Conservation (phyloP, 2,888 invertebrate genomes). For the Lysandra coridon region DNA sequence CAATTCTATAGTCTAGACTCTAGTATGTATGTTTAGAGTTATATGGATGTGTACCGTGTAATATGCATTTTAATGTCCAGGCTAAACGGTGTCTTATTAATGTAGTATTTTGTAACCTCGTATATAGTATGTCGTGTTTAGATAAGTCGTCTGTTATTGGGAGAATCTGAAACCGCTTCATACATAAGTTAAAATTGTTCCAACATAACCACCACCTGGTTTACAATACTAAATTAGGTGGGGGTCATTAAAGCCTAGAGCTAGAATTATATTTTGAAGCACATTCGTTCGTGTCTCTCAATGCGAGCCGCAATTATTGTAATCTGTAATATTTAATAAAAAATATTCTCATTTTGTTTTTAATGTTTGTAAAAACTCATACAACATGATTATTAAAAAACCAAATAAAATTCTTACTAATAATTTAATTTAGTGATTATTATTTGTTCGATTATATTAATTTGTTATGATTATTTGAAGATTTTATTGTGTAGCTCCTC, state of each 20-base stretch:
- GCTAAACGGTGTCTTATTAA: conserved; percentile 61
- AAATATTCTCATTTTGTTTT: conserved; percentile 21
- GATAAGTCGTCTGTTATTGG: conserved; percentile 36
- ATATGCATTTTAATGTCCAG: conserved; percentile 36
- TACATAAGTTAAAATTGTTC: background rate
- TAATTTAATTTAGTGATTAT: conserved; percentile 39
- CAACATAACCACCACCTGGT: background rate
- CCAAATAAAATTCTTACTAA: conserved; percentile 45
- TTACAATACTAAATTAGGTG: background rate
- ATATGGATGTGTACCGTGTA: conserved; percentile 40
- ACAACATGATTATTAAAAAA: conserved; percentile 33
- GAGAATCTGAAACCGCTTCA: background rate
- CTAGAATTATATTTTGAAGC: background rate
- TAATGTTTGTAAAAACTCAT: conserved; percentile 19
- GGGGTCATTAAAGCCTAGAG: background rate
- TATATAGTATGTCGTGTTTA: conserved; percentile 29
- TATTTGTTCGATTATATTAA: conserved; percentile 43
- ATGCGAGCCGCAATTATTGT: background rate
- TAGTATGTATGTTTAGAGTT: conserved; percentile 52
- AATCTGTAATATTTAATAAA: conserved; percentile 21
- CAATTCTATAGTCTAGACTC: conserved; percentile 49
- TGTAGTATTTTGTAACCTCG: conserved; percentile 36
- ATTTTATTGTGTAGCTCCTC: conserved; percentile 44
- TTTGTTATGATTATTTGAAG: conserved; percentile 48
- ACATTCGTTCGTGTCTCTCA: background rate